Percentiles rank a stretch among this genome's conserved stretches.
Conservation (phyloP, 2,888 invertebrate genomes). For the Andrena bucephala region DNA sequence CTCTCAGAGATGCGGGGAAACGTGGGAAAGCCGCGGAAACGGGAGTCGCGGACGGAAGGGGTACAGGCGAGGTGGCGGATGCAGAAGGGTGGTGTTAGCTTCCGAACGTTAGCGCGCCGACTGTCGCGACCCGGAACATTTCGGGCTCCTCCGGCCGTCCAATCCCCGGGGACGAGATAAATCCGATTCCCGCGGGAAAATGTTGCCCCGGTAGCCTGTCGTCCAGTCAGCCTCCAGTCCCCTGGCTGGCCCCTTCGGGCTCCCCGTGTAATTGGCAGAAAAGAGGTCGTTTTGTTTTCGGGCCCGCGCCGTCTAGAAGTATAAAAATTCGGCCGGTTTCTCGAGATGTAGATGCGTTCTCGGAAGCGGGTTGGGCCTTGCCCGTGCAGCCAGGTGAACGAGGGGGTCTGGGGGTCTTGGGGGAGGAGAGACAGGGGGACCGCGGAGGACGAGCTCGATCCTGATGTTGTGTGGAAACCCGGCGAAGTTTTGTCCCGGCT, state of each 20-base stretch:
- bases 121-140: background rate
- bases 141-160: background rate
- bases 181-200: constrained; percentile 33
- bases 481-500: constrained; percentile 74
- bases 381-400: constrained; percentile 57
- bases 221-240: constrained; percentile 17
- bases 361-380: constrained; percentile 70
- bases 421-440: constrained; percentile 26
- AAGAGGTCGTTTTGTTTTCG: constrained; percentile 69
- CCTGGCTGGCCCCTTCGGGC: background rate
- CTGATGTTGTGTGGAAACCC: constrained; percentile 72
- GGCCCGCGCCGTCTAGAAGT: constrained; percentile 68
- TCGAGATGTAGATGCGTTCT: constrained; percentile 80
- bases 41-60: no score
- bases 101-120: no score
- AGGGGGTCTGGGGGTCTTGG: constrained; percentile 25
- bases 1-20: no score
- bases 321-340: constrained; percentile 80
- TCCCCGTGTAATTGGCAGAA: constrained; percentile 67
- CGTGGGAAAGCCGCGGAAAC: no score
- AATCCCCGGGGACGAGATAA: background rate
- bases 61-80: no score
- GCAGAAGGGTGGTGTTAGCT: no score
- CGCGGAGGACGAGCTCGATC: constrained; percentile 69
- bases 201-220: constrained; percentile 4